phyloP scores from a whole-genome alignment of 2,797 vertebrate species.

The Lepus oiostolus region DNA sequence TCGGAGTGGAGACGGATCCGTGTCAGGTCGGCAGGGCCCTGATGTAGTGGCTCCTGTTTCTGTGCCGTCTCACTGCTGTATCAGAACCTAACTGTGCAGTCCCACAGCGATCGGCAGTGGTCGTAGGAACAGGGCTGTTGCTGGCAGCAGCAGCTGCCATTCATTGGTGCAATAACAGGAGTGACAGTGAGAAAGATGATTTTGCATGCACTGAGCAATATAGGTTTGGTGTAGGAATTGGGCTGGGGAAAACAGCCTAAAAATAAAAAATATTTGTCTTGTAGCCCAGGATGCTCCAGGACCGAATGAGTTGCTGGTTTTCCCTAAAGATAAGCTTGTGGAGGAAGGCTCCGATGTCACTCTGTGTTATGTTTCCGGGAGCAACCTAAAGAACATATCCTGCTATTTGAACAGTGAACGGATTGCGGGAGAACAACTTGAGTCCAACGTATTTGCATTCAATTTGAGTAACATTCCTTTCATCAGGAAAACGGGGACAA shows the following conservation, averaged over 20 bases:
- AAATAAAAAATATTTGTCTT: constrained; percentile 40
- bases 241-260: too few relatives aligned
- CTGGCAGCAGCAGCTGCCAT: fast-evolving
- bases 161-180: fast-evolving
- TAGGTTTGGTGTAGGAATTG: background rate
- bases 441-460: constrained; percentile 57
- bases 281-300: constrained; percentile 78
- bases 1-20: too few relatives aligned
- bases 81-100: fast-evolving
- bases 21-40: too few relatives aligned
- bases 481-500: background rate
- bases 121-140: fast-evolving
- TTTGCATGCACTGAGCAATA: too few relatives aligned
- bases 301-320: constrained; percentile 10
- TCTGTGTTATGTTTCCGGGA: constrained; percentile 86
- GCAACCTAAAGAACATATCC: background rate
- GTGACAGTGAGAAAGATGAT: background rate
- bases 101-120: fast-evolving
- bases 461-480: constrained; percentile 67
- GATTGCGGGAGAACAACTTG: constrained; percentile 42
- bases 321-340: constrained; percentile 83
- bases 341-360: constrained; percentile 85
- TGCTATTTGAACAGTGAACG: background rate
- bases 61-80: too few relatives aligned
- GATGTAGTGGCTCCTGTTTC: too few relatives aligned